Evolutionary conservation across 2,888 invertebrate genomes (phyloP), one percentile per base, ranked within the genome.

Genomic region (Zele albiditarsus): DNA sequence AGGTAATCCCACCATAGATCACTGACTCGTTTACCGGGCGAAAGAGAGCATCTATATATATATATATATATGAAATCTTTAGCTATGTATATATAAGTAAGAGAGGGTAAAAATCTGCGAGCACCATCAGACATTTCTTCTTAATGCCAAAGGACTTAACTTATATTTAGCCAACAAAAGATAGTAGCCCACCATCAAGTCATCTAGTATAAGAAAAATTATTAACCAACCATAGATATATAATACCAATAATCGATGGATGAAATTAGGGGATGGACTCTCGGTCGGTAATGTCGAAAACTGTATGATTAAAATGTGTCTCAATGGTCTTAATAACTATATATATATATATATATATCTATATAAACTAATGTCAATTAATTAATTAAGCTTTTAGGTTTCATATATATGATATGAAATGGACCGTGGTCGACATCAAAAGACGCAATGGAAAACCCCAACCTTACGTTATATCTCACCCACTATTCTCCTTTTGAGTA

Each of bases 1-100:
- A 83, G 86, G 88, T 89, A 89, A 89, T 89, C 89, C 89, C 82
- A 82, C 85, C 89, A 89, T 89, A 89, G 88, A 89, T 89, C 89
- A 89, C 87, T 82, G 74, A 77, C 73, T 78, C 71, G 77, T 71
- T 75, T 53, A 53, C 73, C 42, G 10, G 2, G 38, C n/a, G 46
- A 10, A 53, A 20, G n/a, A 53, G 20, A 53, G 23, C 53, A 53
- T 8, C 20, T 53, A 23, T 53, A 53, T 53, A 53, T 10, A 53
- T 20, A 20, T 53, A 46, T 42, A 42, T 4, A 42, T 10, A 20
- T 38, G 12, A 38, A 38, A 38, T 38, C 38, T 12, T 4, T 12
- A 38, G 8, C 38, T 38, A 38, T 38, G 38, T 38, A 38, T 38
- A 38, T 38, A 38, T 38, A 38, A 38, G 57, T 75, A 20, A 3